Evolutionary conservation across 2,113 vertebrate species (phyloP).

Genomic region (Actenoides lindsayi): DNA sequence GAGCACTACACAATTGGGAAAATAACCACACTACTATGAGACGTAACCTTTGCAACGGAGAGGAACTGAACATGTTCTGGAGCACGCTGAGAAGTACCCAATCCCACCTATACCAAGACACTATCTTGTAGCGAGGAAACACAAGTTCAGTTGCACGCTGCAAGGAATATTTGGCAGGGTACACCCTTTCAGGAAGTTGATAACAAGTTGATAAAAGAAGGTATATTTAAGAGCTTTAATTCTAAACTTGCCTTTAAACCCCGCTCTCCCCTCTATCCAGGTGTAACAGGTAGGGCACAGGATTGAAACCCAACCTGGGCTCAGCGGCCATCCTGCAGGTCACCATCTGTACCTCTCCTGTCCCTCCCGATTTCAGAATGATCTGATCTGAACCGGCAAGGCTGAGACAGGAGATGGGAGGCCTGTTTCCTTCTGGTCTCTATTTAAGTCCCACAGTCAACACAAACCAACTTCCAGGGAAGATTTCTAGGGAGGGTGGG

Average conservation of each 20-base stretch:
- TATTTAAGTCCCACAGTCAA: neutral
- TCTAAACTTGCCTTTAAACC: neutral
- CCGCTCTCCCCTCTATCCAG: neutral
- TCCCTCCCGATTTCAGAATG: neutral
- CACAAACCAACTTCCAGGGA: neutral
- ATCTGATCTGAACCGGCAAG: neutral
- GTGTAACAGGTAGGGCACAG: neutral
- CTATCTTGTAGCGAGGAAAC: neutral
- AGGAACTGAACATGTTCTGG: neutral
- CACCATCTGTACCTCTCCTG: neutral
- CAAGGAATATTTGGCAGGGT: rapidly evolving
- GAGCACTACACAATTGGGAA: neutral
- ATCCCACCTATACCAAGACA: neutral
- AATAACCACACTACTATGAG: neutral
- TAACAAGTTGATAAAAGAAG: neutral
- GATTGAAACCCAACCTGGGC: neutral
- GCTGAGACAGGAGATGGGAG: neutral
- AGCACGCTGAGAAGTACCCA: neutral
- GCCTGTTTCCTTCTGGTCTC: neutral
- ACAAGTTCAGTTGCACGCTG: neutral
- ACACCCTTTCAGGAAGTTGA: neutral
- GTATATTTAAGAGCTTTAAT: neutral
- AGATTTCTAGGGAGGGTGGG: neutral
- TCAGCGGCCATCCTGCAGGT: neutral
- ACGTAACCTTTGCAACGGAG: neutral